These are phyloP conservation scores for Perca schrenkii DNA, from an alignment of 2,113 vertebrate genomes.

Conservation along the genomic window DNA sequence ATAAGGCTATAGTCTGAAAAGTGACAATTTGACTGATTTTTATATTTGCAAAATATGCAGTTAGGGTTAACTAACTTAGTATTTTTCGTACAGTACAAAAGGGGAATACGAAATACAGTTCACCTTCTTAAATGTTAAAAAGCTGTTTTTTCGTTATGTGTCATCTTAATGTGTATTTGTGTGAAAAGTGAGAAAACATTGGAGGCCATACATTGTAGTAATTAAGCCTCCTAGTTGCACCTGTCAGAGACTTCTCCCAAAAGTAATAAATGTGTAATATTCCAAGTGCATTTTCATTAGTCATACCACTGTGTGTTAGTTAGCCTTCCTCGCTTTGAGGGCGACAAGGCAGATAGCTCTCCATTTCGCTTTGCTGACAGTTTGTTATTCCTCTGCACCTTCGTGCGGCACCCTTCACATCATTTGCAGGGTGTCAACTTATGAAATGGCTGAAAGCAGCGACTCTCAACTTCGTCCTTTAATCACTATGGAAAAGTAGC, in stretches of 20 bases:
- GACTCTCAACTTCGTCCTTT: conserved; percentile 31
- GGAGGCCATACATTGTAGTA: neutral
- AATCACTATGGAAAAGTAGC: conserved; percentile 38
- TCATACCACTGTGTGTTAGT: conserved; percentile 35
- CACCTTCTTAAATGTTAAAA: neutral
- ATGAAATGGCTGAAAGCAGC: conserved; percentile 58
- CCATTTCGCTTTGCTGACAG: conserved; percentile 36
- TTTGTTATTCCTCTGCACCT: conserved; percentile 28
- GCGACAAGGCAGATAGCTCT: conserved; percentile 44
- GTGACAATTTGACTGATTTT: neutral
- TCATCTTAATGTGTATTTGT: neutral
- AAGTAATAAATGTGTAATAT: conserved; percentile 50
- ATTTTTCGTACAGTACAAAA: neutral
- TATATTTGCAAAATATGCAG: neutral
- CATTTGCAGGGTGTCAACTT: conserved; percentile 58
- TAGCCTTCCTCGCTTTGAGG: conserved; percentile 11
- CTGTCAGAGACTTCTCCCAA: conserved; percentile 37
- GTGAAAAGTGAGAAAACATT: conserved; percentile 6
- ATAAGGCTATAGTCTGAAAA: neutral
- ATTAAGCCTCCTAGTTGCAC: conserved; percentile 33
- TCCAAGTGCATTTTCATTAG: conserved; percentile 39
- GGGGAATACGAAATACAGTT: neutral
- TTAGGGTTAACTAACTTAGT: neutral
- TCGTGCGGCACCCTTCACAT: conserved; percentile 23
- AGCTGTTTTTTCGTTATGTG: no score